phyloP scores from a whole-genome alignment of 2,113 vertebrate species.

The Pseudopipra pipra region DNA sequence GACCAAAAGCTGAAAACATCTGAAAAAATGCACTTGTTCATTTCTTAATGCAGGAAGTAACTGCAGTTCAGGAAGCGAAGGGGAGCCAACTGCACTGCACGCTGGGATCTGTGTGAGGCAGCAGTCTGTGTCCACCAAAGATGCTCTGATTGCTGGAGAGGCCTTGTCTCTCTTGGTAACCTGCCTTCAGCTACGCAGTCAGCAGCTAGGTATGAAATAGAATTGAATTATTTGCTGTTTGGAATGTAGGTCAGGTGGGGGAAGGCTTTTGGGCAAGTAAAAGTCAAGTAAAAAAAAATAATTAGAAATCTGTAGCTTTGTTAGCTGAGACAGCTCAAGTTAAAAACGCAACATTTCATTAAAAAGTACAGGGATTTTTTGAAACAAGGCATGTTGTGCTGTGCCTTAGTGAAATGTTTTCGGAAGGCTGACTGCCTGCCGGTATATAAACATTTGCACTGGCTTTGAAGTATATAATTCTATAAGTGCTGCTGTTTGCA shows the following conservation, averaged over 20 bases:
- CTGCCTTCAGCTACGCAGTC: constrained; percentile 94
- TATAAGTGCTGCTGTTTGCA: not conserved
- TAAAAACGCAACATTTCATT: not conserved
- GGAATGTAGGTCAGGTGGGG: not conserved
- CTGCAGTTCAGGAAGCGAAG: constrained; percentile 96
- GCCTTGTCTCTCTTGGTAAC: constrained; percentile 95
- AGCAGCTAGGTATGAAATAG: constrained; percentile 85
- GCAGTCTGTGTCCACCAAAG: constrained; percentile 93
- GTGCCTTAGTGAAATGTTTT: not conserved
- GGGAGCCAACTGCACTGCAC: constrained; percentile 87
- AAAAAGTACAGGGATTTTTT: not conserved
- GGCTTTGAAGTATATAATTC: not conserved
- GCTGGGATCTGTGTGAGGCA: constrained; percentile 96
- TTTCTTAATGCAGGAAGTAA: constrained; percentile 85
- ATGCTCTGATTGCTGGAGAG: constrained; percentile 93
- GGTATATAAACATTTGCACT: constrained; percentile 28
- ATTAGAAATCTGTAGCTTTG: not conserved
- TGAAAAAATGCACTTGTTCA: not conserved
- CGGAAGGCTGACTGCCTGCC: not conserved
- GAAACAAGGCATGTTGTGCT: not conserved
- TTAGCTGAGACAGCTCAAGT: not conserved
- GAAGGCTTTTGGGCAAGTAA: not conserved
- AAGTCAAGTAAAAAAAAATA: not conserved
- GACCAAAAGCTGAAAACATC: not conserved
- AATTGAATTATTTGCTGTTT: not conserved